phyloP scores from a whole-genome alignment of 2,797 vertebrate genomes.

The Myotis pilosus region DNA sequence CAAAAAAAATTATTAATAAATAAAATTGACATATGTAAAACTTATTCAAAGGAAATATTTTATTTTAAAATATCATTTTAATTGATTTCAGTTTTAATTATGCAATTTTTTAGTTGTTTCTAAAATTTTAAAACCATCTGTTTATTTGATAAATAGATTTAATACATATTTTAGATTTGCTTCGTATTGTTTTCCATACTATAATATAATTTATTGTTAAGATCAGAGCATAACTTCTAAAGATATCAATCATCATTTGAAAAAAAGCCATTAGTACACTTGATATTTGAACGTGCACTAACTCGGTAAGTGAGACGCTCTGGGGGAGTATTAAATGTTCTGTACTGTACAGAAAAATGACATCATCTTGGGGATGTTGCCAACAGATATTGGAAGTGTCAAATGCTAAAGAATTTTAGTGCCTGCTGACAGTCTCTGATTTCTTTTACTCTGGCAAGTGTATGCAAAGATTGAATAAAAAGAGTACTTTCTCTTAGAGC shows the following conservation, averaged over 20 bases:
- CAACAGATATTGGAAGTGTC: constrained; percentile 56
- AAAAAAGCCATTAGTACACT: background rate
- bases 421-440: constrained; percentile 44
- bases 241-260: constrained; percentile 5
- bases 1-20: background rate
- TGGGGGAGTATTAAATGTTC: background rate
- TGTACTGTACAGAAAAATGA: background rate
- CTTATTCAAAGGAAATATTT: background rate
- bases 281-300: constrained; percentile 36
- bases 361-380: constrained; percentile 39
- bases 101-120: background rate
- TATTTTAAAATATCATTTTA: background rate
- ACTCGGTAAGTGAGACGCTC: constrained; percentile 24
- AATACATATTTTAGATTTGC: background rate
- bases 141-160: background rate
- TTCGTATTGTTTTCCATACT: background rate
- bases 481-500: background rate
- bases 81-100: background rate
- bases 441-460: constrained; percentile 22
- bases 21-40: background rate
- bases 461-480: background rate
- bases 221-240: background rate
- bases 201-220: background rate
- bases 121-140: background rate
- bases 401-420: constrained; percentile 37